These are phyloP conservation scores for Acrocephalus arundinaceus DNA, from an alignment of 2,113 vertebrate genomes.

Conservation along the genomic window DNA sequence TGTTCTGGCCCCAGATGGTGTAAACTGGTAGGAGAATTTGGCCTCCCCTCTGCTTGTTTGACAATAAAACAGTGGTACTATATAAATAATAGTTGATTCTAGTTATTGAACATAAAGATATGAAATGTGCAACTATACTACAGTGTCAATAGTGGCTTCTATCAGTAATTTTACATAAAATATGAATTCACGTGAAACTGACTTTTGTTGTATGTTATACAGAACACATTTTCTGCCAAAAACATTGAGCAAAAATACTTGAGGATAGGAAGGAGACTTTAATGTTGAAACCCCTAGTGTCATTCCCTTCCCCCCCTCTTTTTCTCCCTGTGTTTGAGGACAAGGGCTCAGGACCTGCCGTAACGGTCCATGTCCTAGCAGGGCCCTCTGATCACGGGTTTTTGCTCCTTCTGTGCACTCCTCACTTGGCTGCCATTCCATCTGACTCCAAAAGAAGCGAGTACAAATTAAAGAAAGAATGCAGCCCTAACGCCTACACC, in stretches of 20 bases:
- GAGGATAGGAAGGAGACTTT: background rate
- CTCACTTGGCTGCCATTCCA: slow-evolving; percentile 52
- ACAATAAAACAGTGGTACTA: background rate
- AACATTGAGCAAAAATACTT: background rate
- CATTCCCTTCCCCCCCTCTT: background rate
- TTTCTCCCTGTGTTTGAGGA: background rate
- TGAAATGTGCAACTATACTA: background rate
- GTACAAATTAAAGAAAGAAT: slow-evolving; percentile 77
- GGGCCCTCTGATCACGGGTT: background rate
- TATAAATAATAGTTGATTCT: background rate
- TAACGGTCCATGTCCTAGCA: slow-evolving; percentile 19
- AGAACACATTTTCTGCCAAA: background rate
- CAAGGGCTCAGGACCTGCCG: background rate
- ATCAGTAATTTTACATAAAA: background rate
- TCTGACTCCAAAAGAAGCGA: slow-evolving; percentile 53
- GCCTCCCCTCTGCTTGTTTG: background rate
- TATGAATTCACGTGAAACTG: background rate
- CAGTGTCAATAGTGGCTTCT: background rate
- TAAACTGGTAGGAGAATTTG: background rate
- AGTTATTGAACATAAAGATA: background rate
- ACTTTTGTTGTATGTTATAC: background rate
- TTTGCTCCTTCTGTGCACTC: slow-evolving; percentile 25
- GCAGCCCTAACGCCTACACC: slow-evolving; percentile 74
- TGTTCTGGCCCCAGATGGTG: background rate
- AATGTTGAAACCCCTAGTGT: accelerated